phyloP scores from a whole-genome alignment of 2,797 vertebrate genomes.

The Melanotaenia trifasciata region DNA sequence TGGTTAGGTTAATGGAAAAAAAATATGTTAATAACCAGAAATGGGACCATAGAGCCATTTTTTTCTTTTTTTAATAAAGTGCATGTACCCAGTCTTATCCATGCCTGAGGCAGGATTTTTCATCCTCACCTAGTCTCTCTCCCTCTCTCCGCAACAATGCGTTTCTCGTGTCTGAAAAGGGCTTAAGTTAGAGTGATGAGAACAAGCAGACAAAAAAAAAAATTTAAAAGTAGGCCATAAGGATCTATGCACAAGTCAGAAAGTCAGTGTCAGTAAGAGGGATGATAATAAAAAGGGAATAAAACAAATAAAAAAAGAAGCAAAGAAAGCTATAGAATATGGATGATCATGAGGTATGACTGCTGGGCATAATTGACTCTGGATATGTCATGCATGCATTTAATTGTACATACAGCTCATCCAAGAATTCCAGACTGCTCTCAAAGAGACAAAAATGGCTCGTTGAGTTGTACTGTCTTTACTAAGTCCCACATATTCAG shows the following conservation, averaged over 20 bases:
- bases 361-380: slow-evolving; percentile 28
- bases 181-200: slow-evolving; percentile 18
- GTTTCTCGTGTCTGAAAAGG: neutral
- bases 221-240: slow-evolving; percentile 31
- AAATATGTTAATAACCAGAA: neutral
- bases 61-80: neutral
- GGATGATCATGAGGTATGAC: slow-evolving; percentile 8
- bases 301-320: slow-evolving; percentile 24
- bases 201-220: slow-evolving; percentile 5
- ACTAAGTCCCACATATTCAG: slow-evolving; percentile 28
- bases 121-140: too few relatives aligned
- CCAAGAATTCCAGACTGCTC: neutral
- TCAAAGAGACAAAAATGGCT: neutral
- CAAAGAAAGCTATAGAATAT: slow-evolving; percentile 6
- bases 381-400: slow-evolving; percentile 4
- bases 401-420: slow-evolving; percentile 13
- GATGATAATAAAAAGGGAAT: slow-evolving; percentile 29
- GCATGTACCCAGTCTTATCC: neutral
- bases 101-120: too few relatives aligned
- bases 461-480: neutral
- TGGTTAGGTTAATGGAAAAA: neutral
- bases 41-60: neutral
- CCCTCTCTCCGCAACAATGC: neutral
- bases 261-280: slow-evolving; percentile 25
- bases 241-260: slow-evolving; percentile 58